Percentiles rank a stretch among this genome's conserved stretches.
Conservation (phyloP, 1,140 invertebrate species). For the Chelonus insularis region DNA sequence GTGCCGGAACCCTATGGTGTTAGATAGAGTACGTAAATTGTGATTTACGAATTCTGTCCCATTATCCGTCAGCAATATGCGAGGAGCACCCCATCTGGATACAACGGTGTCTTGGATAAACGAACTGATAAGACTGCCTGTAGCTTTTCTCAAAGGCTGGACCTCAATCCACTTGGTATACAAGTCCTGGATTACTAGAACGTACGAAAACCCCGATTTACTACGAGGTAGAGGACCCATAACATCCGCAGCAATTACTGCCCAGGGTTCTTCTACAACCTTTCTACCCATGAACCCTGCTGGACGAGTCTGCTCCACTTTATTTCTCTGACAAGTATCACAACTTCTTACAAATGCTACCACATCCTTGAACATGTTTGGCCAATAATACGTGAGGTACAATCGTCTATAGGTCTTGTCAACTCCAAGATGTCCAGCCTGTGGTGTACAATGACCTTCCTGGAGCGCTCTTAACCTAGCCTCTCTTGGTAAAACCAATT, state of each 20-base stretch:
- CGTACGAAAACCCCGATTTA: slow-evolving; percentile 40
- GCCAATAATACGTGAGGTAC: not conserved
- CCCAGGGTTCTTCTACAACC: slow-evolving; percentile 44
- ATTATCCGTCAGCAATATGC: slow-evolving; percentile 50
- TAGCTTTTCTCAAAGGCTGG: slow-evolving; percentile 35
- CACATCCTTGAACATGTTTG: not conserved
- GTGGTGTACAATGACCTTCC: not conserved
- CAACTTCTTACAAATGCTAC: not conserved
- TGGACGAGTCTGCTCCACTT: not conserved
- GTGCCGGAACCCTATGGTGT: slow-evolving; percentile 34
- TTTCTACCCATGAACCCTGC: not conserved
- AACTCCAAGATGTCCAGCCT: not conserved
- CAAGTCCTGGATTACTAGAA: slow-evolving; percentile 50
- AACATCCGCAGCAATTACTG: slow-evolving; percentile 48
- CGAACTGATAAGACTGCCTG: slow-evolving; percentile 30
- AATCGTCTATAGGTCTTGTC: not conserved
- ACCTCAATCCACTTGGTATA: slow-evolving; percentile 45
- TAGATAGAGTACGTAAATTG: not conserved
- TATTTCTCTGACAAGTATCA: not conserved
- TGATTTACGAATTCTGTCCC: slow-evolving; percentile 48
- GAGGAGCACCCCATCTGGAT: slow-evolving; percentile 40
- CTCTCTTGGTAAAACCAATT: not conserved
- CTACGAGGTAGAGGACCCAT: slow-evolving; percentile 50
- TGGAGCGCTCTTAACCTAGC: not conserved
- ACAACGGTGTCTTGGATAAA: slow-evolving; percentile 40